These are phyloP conservation scores for Acrocyrtus sp. DNA, from an alignment of 2,888 invertebrate genomes.

Conservation along the genomic window DNA sequence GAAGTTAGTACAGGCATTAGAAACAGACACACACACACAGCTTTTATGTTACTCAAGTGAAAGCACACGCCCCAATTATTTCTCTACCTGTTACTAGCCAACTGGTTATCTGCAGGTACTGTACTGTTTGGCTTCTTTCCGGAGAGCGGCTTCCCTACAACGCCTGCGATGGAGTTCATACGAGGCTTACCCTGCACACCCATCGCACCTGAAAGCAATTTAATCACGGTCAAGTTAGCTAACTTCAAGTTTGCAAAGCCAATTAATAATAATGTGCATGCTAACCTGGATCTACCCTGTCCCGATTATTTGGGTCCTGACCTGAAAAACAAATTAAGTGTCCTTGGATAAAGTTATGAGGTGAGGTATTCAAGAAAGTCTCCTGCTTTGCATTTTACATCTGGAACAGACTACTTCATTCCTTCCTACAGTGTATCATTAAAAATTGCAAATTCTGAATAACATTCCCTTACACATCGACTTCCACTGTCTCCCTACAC, in stretches of 20 bases:
- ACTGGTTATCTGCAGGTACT: conserved; percentile 56
- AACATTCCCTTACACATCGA: no score
- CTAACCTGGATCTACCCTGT: conserved; percentile 55
- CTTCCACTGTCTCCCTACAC: no score
- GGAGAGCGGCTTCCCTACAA: conserved; percentile 52
- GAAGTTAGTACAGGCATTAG: background rate
- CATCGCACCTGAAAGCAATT: no score
- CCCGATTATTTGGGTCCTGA: conserved; percentile 56
- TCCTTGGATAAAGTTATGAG: conserved; percentile 62
- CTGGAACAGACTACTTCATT: no score
- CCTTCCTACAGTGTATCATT: no score
- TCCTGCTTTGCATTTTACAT: no score
- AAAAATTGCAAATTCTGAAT: no score
- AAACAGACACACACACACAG: conserved; percentile 3
- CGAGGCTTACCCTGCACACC: conserved; percentile 61
- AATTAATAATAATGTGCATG: background rate
- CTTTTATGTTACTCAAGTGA: no score
- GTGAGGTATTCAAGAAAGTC: no score
- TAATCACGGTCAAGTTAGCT: no score
- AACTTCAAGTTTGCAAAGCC: no score
- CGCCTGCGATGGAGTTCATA: conserved; percentile 58
- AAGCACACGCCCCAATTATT: no score
- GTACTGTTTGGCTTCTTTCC: conserved; percentile 51
- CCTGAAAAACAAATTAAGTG: conserved; percentile 59
- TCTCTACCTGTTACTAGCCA: conserved; percentile 39